Percentiles rank a stretch among this genome's conserved stretches.
Conservation (phyloP, 92 coral and sea anemone species). For the Parazoanthus darwini region DNA sequence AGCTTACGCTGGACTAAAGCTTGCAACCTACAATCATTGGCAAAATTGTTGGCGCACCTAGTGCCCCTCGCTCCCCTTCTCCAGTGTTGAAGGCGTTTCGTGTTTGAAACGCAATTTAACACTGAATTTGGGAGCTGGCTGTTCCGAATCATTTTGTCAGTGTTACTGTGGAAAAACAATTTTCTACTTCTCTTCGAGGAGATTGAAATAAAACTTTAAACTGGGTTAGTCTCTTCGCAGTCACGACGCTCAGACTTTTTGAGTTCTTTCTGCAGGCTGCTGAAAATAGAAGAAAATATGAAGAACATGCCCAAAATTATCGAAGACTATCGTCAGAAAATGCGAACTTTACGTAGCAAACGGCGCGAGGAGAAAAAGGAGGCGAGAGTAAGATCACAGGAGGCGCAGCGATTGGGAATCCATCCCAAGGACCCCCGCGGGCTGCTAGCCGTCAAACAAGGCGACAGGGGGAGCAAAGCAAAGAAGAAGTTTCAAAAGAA, state of each 20-base stretch:
- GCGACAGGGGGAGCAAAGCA: conserved; percentile 49
- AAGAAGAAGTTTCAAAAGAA: conserved; percentile 64
- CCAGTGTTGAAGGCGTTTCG: too few species aligned
- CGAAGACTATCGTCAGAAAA: conserved; percentile 85
- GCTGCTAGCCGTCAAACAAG: conserved; percentile 66
- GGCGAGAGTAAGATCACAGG: conserved; percentile 70
- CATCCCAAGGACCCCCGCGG: conserved; percentile 95
- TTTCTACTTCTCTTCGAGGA: too few species aligned
- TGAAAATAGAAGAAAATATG: conserved; percentile 92
- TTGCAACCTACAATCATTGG: too few species aligned
- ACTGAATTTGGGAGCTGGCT: too few species aligned
- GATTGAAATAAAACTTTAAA: too few species aligned
- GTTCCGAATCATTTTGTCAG: too few species aligned
- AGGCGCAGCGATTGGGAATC: conserved; percentile 85
- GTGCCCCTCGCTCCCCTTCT: too few species aligned
- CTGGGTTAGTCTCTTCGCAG: too few species aligned
- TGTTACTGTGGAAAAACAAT: too few species aligned
- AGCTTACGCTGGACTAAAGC: too few species aligned
- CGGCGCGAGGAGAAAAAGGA: conserved; percentile 69
- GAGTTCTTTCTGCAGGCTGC: conserved; percentile 54
- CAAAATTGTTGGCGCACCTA: too few species aligned
- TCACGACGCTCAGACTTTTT: background rate
- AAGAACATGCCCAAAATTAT: conserved; percentile 93
- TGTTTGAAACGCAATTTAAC: too few species aligned
- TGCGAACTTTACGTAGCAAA: conserved; percentile 79